phyloP scores from a whole-genome alignment of 2,888 invertebrate genomes.

The Coelogynopora nodosa region DNA sequence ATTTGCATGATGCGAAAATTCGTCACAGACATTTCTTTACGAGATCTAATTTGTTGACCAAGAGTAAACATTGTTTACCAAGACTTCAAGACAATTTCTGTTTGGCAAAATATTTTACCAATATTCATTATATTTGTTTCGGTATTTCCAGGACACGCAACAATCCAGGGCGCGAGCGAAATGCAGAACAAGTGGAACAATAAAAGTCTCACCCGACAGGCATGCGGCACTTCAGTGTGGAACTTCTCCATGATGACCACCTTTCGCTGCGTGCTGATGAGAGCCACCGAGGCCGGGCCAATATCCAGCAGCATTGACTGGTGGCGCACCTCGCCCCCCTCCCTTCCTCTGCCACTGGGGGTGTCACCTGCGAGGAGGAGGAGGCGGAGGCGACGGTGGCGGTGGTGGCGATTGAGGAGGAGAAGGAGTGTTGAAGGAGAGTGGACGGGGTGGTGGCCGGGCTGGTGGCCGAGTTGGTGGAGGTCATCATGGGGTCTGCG shows the following conservation, averaged over 20 bases:
- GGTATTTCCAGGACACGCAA: too few species aligned
- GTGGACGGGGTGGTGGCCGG: background rate
- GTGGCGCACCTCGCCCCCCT: background rate
- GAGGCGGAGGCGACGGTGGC: background rate
- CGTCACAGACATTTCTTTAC: too few species aligned
- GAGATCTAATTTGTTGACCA: too few species aligned
- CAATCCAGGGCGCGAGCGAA: too few species aligned
- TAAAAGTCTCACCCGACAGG: conserved; percentile 20
- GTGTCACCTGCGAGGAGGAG: too few species aligned
- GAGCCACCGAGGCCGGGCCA: background rate
- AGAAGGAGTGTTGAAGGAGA: background rate
- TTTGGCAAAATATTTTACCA: too few species aligned
- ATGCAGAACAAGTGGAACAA: too few species aligned
- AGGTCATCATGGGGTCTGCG: background rate
- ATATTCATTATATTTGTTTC: too few species aligned
- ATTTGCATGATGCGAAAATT: too few species aligned
- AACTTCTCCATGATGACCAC: conserved; percentile 1
- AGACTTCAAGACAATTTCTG: too few species aligned
- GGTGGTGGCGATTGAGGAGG: background rate
- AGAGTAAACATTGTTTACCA: too few species aligned
- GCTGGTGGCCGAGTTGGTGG: background rate
- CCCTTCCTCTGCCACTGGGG: too few species aligned
- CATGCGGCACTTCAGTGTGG: conserved; percentile 10
- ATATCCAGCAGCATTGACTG: background rate
- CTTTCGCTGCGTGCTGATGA: background rate